Conservation (phyloP, 2,888 invertebrate genomes). For the Lasioglossum malachurum region DNA sequence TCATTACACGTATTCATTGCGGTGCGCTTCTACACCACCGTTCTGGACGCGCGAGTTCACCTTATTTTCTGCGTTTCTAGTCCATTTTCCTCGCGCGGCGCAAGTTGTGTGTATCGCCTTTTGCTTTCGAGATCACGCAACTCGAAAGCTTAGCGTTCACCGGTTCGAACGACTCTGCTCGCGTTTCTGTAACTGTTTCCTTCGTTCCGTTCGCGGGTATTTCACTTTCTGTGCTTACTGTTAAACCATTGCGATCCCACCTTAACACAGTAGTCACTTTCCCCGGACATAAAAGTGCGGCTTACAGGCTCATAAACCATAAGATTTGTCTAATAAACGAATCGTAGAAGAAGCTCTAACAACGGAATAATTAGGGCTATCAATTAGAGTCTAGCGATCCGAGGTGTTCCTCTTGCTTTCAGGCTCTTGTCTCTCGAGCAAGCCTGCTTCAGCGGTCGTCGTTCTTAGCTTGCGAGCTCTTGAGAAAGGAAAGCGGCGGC, state of each 20-base stretch:
- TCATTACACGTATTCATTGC: conserved; percentile 55
- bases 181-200: conserved; percentile 11
- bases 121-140: conserved; percentile 65
- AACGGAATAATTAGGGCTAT: conserved; percentile 29
- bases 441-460: conserved; percentile 52
- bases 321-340: conserved; percentile 4
- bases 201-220: background rate
- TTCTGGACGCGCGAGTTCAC: conserved; percentile 52
- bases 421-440: conserved; percentile 51
- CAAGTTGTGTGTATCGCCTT: conserved; percentile 32
- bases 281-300: background rate
- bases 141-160: conserved; percentile 37
- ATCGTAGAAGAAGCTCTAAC: background rate
- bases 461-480: conserved; percentile 52
- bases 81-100: conserved; percentile 25
- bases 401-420: conserved; percentile 58
- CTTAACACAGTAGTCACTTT: background rate
- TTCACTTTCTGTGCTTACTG: conserved; percentile 38
- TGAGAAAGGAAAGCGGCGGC: conserved; percentile 77
- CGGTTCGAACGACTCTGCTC: conserved; percentile 23
- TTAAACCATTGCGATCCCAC: background rate
- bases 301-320: background rate
- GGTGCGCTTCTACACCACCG: conserved; percentile 17
- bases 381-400: conserved; percentile 34
- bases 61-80: conserved; percentile 38